Evolutionary conservation across 2,113 vertebrate genomes (phyloP), one percentile per base, ranked within the genome.

Genomic region (Anhinga anhinga): DNA sequence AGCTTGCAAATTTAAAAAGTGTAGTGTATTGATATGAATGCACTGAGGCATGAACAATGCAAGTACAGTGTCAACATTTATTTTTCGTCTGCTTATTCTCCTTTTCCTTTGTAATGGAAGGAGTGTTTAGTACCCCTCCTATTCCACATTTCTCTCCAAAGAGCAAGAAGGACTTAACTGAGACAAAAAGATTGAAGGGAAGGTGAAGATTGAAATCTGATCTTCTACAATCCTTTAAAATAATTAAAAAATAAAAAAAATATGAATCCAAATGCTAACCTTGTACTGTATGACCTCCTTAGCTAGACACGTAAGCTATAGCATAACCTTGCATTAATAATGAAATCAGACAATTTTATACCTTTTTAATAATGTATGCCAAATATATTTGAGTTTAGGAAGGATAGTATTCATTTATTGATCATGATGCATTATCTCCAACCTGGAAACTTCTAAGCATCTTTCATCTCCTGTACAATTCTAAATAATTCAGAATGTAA

Each of bases 401-500:
- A 96, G 86, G 93, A 79, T n/a, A 96, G 84, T 12, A 87, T 97
- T 98, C 97, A 92, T 95, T 97, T 98, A 98, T 98, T 85, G 98
- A 98, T 98, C 97, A 95, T 2, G 87, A 96, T 95, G 97, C 98
- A 98, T 98, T 98, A 98, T 97, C 98, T 96, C 90, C 92, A 97
- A 61, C 86, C 80, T 94, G 90, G 94, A 98, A 98, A 93, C 89
- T 96, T 95, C 97, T 96, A 88, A 98, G 97, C 91, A 98, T 92
- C 94, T 98, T 96, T 96, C 94, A 97, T 98, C 96, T 98, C 97
- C 96, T 97, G 97, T 62, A 73, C 85, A 87, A 96, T 93, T 96
- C 91, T 98, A 97, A 98, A 98, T 98, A 98, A 98, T 98, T 98
- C 96, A 98, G 59, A 90, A 89, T 93, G 90, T 90, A 96, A 98